phyloP scores from a whole-genome alignment of 2,797 vertebrate genomes.

The Halcyon badia region DNA sequence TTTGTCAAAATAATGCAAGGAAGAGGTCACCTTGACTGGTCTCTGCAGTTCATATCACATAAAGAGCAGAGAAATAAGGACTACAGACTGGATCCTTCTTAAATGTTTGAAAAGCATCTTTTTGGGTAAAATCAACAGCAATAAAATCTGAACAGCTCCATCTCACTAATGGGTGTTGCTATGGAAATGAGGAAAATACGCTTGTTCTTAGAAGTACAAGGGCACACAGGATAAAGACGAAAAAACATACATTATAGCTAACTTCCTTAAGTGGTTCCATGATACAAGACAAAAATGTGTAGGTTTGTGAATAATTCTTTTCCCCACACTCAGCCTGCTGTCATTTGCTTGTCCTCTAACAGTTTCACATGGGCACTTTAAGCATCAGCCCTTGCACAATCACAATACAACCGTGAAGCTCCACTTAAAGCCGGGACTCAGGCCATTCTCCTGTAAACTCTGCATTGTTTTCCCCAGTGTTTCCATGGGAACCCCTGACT shows the following conservation, averaged over 20 bases:
- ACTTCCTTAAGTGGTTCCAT: neutral
- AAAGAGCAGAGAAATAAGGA: neutral
- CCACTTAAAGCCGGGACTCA: neutral
- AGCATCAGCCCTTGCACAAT: neutral
- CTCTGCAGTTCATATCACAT: neutral
- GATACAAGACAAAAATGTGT: neutral
- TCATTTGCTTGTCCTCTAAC: neutral
- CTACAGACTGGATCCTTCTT: neutral
- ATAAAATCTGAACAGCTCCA: neutral
- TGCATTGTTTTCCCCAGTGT: neutral
- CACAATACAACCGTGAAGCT: rapidly evolving
- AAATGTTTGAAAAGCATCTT: neutral
- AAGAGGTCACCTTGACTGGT: neutral
- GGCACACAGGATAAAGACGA: neutral
- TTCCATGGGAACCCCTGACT: neutral
- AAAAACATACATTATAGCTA: neutral
- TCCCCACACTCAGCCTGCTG: neutral
- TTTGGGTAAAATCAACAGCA: neutral
- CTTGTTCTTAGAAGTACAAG: neutral
- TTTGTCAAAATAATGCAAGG: neutral
- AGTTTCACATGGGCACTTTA: neutral
- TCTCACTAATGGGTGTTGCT: neutral
- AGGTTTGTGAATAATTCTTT: neutral
- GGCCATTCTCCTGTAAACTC: neutral
- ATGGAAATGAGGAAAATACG: slow-evolving; percentile 17